Percentiles rank a stretch among this genome's conserved stretches.
Conservation (phyloP, 2,113 vertebrate species). For the Pterophyllum scalare region DNA sequence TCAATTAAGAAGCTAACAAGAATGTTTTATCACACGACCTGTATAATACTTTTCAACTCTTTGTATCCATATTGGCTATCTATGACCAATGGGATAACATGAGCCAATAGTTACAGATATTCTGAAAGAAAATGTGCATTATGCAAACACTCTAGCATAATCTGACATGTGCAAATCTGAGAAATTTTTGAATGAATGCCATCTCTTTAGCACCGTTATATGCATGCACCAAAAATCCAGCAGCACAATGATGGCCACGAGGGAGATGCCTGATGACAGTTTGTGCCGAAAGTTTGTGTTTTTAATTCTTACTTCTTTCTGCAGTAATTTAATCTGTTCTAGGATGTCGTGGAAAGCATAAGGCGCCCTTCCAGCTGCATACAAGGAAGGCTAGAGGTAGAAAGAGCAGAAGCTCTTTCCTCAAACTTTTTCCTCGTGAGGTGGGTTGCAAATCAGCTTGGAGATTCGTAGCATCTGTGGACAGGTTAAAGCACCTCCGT, state of each 20-base stretch:
- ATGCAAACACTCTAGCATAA: neutral
- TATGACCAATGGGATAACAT: neutral
- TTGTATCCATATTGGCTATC: no score
- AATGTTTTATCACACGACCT: neutral
- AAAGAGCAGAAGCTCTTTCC: neutral
- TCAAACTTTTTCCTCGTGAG: neutral
- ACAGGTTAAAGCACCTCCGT: neutral
- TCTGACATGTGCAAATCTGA: neutral
- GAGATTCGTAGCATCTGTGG: neutral
- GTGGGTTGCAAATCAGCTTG: neutral
- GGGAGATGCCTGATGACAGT: neutral
- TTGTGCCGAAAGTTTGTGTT: rapidly evolving
- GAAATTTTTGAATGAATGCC: neutral
- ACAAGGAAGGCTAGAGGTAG: neutral
- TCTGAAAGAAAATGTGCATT: neutral
- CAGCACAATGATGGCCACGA: neutral
- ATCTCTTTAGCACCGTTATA: neutral
- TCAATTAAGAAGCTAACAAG: neutral
- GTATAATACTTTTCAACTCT: neutral
- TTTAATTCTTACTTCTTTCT: neutral
- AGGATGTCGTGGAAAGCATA: neutral
- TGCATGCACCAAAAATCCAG: neutral
- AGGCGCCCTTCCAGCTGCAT: neutral
- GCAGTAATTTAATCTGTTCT: neutral
- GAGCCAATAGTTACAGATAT: no score